phyloP scores from a whole-genome alignment of 2,888 invertebrate genomes.

The Notodonta dromedarius region DNA sequence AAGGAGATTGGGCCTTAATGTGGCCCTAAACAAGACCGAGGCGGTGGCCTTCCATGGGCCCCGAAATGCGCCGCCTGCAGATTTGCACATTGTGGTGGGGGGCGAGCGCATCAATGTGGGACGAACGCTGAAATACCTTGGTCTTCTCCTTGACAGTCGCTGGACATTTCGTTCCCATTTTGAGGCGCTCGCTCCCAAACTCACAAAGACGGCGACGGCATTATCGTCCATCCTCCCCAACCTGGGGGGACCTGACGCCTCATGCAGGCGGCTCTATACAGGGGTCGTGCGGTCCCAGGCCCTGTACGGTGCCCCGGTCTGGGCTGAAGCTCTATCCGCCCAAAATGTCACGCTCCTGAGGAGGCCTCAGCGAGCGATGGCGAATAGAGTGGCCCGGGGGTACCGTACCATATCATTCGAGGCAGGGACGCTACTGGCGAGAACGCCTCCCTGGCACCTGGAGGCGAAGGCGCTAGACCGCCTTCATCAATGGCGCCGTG shows the following conservation, averaged over 20 bases:
- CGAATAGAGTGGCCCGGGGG: conserved; percentile 2
- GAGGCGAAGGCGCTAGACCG: background rate
- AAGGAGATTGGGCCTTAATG: background rate
- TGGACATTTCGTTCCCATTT: conserved; percentile 20
- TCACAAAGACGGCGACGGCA: conserved; percentile 8
- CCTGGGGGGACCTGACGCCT: conserved; percentile 7
- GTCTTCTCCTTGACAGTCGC: conserved; percentile 16
- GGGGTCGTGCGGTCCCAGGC: conserved; percentile 15
- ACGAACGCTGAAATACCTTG: conserved; percentile 13
- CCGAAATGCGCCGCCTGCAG: background rate
- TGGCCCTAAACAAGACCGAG: background rate
- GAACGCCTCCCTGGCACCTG: background rate
- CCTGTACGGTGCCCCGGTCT: conserved; percentile 16
- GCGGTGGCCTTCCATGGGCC: background rate
- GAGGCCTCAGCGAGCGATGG: conserved; percentile 9
- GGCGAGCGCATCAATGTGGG: conserved; percentile 4
- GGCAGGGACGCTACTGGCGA: background rate
- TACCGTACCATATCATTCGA: conserved; percentile 4
- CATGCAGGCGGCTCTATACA: conserved; percentile 7
- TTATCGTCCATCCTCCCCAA: conserved; percentile 12
- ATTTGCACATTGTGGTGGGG: conserved; percentile 2
- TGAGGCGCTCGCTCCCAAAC: conserved; percentile 5
- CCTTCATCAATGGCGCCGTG: background rate
- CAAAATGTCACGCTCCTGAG: conserved; percentile 1
- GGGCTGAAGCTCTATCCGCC: conserved; percentile 7